Base-by-base conservation (phyloP, 2,888 invertebrate species). In the Microctonus aethiopoides region DNA sequence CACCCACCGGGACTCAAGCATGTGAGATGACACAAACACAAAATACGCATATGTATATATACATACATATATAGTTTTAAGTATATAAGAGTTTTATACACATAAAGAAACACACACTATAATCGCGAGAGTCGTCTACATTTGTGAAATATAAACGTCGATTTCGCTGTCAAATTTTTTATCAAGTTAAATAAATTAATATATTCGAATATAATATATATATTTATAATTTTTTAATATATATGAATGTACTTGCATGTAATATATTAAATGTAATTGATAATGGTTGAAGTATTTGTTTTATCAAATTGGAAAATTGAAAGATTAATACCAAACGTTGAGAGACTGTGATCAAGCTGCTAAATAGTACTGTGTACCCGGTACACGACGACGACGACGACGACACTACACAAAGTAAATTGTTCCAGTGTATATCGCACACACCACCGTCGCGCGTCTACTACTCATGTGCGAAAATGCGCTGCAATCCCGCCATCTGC, bases 401-500 rank as follows among this genome's bases (percentile, higher is more conserved):
- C 39, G n/a, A n/a, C 1, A n/a, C n/a, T 29, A 29, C 29, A 46
- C 16, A 46, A 20, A n/a, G n/a, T 63, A 60, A 32, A 61, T 46
- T n/a, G n/a, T 9, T n/a, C n/a, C n/a, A n/a, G 32, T 57, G 57
- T 68, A 59, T n/a, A 34, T 41, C 52, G 63, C 63, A 52, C 65
- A 65, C 39, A 65, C 62, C 39, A 65, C 62, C 72, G 74, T n/a
- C 67, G 67, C 62, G 65, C 69, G 22, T 56, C 70, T 63, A 59
- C 68, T 66, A 41, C 68, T 67, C 72, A 72, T 75, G 78, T 76
- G 77, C 75, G 72, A 77, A 72, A 72, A 70, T 72, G 68, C 4
- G 46, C 46, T 56, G 68, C 74, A 71, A 70, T 51, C 63, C 67
- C 74, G 81, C 80, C 82, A 82, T 79, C 82, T 81, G 73, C 71